Evolutionary conservation across 2,113 vertebrate genomes (phyloP).

Genomic region (Psittacus erithacus): DNA sequence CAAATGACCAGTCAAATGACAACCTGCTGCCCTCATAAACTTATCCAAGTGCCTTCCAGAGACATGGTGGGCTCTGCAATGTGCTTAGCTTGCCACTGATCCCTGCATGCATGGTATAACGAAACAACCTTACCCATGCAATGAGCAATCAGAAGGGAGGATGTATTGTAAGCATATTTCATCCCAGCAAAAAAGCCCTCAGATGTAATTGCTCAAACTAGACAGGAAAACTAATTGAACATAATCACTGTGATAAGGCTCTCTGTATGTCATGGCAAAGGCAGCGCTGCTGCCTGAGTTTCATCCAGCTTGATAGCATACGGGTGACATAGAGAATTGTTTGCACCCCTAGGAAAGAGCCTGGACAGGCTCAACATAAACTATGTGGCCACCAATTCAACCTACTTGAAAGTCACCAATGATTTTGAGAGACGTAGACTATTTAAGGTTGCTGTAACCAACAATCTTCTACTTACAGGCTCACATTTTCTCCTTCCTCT

Average conservation of each 20-base stretch:
- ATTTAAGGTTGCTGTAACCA: background rate
- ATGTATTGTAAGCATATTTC: background rate
- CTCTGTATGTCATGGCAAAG: background rate
- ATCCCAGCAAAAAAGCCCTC: background rate
- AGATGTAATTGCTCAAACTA: constrained; percentile 33
- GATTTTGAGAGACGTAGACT: background rate
- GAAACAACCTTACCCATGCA: background rate
- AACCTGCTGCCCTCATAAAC: constrained; percentile 32
- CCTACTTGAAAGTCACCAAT: background rate
- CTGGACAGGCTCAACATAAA: background rate
- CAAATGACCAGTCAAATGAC: constrained; percentile 12
- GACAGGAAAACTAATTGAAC: constrained; percentile 46
- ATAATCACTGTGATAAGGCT: constrained; percentile 9
- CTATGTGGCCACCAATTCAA: background rate
- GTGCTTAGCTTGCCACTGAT: background rate
- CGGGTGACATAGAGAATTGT: background rate
- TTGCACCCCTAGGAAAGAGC: background rate
- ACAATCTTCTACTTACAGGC: background rate
- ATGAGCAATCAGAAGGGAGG: background rate
- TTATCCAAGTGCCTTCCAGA: constrained; percentile 7
- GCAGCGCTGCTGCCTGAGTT: background rate
- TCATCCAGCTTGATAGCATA: background rate
- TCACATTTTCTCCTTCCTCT: background rate
- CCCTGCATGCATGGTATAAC: background rate
- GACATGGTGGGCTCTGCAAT: background rate